These are phyloP conservation scores for Zaprionus lachaisei DNA, from an alignment of 1,140 invertebrate genomes.

Conservation along the genomic window DNA sequence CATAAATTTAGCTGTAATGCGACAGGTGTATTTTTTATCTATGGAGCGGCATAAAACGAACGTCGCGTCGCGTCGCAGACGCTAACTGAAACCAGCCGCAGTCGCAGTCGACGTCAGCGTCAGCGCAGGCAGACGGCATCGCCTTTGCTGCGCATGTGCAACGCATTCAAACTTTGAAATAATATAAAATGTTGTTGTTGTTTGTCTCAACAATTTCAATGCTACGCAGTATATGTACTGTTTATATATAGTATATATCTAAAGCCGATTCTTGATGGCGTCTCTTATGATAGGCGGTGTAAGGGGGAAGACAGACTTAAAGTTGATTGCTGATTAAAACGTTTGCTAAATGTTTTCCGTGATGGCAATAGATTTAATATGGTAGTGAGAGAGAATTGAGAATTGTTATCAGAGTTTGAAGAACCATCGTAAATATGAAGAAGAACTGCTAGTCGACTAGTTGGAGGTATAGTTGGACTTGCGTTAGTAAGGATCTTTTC, in stretches of 20 bases:
- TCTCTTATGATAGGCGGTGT: conserved; percentile 10
- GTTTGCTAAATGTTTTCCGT: too few relatives aligned
- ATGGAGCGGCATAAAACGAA: conserved; percentile 76
- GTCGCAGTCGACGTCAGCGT: conserved; percentile 7
- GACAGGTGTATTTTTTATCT: conserved; percentile 83
- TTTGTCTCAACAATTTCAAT: conserved; percentile 67
- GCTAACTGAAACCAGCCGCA: conserved; percentile 12
- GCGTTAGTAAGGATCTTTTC: too few relatives aligned
- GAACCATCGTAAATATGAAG: too few relatives aligned
- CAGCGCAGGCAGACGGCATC: conserved; percentile 3
- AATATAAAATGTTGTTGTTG: conserved; percentile 58
- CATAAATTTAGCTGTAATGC: conserved; percentile 84
- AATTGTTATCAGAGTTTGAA: too few relatives aligned
- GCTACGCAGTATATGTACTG: conserved; percentile 36
- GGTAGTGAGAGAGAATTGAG: too few relatives aligned
- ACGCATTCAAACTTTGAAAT: conserved; percentile 75
- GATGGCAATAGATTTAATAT: too few relatives aligned
- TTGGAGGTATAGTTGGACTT: too few relatives aligned
- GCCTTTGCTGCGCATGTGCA: conserved; percentile 67
- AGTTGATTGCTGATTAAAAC: conserved; percentile 7
- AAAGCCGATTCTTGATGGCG: conserved; percentile 53
- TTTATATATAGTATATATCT: background rate
- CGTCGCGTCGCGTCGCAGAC: conserved; percentile 33
- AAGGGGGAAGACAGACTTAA: background rate
- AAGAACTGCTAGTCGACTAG: too few relatives aligned